phyloP scores from a whole-genome alignment of 2,888 invertebrate species.

The Drosophila aldrichi region DNA sequence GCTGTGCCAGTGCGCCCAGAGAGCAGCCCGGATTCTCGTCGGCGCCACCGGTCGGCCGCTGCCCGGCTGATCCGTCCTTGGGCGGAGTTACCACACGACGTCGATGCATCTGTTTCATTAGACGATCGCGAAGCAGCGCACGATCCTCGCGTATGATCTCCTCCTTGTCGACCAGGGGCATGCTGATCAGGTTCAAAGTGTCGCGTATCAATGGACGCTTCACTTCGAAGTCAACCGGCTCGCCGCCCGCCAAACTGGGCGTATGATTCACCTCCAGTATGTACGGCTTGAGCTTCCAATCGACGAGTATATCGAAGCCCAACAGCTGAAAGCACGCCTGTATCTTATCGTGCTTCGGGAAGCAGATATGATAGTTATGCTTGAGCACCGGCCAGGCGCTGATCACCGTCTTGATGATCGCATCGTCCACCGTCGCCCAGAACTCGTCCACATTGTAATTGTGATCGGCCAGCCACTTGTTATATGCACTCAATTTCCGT shows the following conservation, averaged over 20 bases:
- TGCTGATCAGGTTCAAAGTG: constrained; percentile 91
- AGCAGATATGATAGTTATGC: constrained; percentile 94
- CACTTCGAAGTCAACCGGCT: constrained; percentile 91
- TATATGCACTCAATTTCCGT: constrained; percentile 92
- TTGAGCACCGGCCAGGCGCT: constrained; percentile 95
- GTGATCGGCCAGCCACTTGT: constrained; percentile 89
- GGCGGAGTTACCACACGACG: constrained; percentile 83
- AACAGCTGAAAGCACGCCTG: constrained; percentile 96
- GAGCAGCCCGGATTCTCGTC: constrained; percentile 32
- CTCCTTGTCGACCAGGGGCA: constrained; percentile 90
- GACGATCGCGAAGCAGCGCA: constrained; percentile 35
- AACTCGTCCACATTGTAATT: constrained; percentile 90
- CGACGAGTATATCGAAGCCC: constrained; percentile 95
- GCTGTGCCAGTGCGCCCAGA: constrained; percentile 87
- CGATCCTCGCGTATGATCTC: constrained; percentile 90
- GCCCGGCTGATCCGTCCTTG: not conserved
- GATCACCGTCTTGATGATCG: constrained; percentile 95
- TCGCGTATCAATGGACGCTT: constrained; percentile 92
- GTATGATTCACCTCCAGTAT: constrained; percentile 97
- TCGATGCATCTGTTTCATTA: constrained; percentile 38
- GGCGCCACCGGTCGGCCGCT: constrained; percentile 14
- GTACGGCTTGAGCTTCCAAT: constrained; percentile 93
- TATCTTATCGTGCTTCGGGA: constrained; percentile 93
- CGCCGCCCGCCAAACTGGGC: constrained; percentile 94
- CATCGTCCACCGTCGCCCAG: constrained; percentile 94